Evolutionary conservation across 2,113 vertebrate genomes (phyloP), one percentile per base, ranked within the genome.

Genomic region (Gallinago undulata): DNA sequence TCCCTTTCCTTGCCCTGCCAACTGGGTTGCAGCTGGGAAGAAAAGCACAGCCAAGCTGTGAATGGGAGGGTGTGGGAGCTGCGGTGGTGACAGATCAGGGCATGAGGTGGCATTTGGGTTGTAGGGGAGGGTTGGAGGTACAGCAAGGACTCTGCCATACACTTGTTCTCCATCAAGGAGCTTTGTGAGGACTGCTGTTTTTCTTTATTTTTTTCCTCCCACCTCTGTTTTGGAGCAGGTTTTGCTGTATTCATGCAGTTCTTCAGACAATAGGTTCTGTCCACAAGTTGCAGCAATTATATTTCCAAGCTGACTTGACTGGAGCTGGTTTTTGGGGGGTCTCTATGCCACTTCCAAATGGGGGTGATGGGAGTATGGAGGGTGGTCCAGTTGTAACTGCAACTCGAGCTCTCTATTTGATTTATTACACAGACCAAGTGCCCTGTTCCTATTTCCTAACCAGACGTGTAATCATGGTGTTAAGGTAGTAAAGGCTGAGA

Each of bases 51-150:
- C 30, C 16, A 15, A 50, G 19, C 51, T 79, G 41, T 43, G 37
- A 62, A 19, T 8, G 16, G 86, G 10, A 88, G 4, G 41, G 2
- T 55, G 30, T 55, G 39, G 63, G 68, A 64, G 59, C 22, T 0
- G 0, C 13, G 9, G 10, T n/a, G 47, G n/a, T 28, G 1, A 0
- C 30, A 53, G 9, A 15, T 22, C 35, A 60, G 66, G 51, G 69
- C 59, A 69, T 0, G 1, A 31, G 56, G 64, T 57, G 64, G 13
- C 51, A 41, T 23, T 50, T 76, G 57, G 39, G 41, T 33, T 55
- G 43, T 55, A 50, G 67, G 33, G 31, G 51, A 50, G 24, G 23
- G 50, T 59, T 85, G 59, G n/a, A 51, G 67, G 17, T 31, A 35
- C n/a, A 37, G 37, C 13, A 31, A 45, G 16, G 37, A 37, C 35